Percentiles rank a stretch among this genome's conserved stretches.
Conservation (phyloP, 2,113 vertebrate species). For the Drymodes brunneopygia region DNA sequence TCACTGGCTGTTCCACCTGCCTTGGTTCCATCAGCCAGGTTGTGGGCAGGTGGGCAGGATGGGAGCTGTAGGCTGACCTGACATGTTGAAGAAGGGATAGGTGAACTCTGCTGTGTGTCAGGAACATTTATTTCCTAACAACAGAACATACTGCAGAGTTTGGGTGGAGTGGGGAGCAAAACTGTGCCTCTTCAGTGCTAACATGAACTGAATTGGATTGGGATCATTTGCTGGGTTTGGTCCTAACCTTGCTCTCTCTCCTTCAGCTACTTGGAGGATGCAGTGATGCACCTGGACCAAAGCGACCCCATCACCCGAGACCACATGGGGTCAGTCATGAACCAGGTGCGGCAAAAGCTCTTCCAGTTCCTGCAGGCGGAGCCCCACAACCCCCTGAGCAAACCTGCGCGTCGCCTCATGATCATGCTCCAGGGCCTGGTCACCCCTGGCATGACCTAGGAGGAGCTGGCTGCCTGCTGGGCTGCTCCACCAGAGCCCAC, state of each 20-base stretch:
- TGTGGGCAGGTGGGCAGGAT: neutral
- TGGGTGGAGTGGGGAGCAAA: neutral
- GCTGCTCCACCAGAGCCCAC: neutral
- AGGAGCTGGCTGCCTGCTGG: neutral
- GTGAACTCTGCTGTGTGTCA: neutral
- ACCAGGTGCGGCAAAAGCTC: slow-evolving; percentile 91
- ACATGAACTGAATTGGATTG: accelerated
- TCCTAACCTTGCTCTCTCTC: neutral
- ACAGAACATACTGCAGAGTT: neutral
- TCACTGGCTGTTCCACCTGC: neutral
- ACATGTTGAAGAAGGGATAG: neutral
- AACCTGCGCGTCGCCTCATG: slow-evolving; percentile 88
- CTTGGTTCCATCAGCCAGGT: neutral
- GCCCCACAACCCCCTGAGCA: slow-evolving; percentile 83
- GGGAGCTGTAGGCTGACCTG: neutral
- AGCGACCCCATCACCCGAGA: slow-evolving; percentile 92
- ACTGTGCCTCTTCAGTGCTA: neutral
- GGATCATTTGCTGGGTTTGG: accelerated
- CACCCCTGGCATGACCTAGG: slow-evolving; percentile 79
- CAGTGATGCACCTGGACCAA: slow-evolving; percentile 95
- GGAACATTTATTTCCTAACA: neutral
- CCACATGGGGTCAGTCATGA: slow-evolving; percentile 92
- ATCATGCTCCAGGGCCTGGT: slow-evolving; percentile 96
- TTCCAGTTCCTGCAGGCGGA: slow-evolving; percentile 92
- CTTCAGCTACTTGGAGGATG: slow-evolving; percentile 92